Percentiles rank a stretch among this genome's conserved stretches.
Evolutionary conservation across 2,797 vertebrate species (phyloP).

Genomic region (Lithobates pipiens): DNA sequence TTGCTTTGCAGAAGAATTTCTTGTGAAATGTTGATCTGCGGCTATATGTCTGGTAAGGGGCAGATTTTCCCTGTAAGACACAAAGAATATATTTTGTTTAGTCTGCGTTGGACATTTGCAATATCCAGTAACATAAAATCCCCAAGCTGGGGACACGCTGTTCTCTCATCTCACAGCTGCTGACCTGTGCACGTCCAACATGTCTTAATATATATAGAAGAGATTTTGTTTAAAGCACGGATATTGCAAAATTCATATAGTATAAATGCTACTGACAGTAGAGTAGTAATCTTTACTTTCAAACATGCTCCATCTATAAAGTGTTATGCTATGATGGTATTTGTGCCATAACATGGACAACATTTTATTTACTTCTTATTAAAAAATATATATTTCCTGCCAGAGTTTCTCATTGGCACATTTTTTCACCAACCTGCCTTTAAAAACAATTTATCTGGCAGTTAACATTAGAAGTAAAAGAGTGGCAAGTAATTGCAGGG

Average conservation of each 20-base stretch:
- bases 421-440: constrained; percentile 15
- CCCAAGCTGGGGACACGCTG: constrained; percentile 12
- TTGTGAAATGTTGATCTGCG: constrained; percentile 19
- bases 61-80: constrained; percentile 10
- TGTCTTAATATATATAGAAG: background rate
- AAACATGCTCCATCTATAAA: background rate
- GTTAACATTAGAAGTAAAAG: background rate
- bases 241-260: background rate
- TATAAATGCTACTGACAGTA: background rate
- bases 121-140: constrained; percentile 2
- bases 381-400: background rate
- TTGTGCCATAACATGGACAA: background rate
- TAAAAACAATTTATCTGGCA: background rate
- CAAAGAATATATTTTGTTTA: constrained; percentile 35
- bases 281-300: background rate
- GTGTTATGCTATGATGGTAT: background rate
- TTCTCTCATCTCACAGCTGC: background rate
- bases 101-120: constrained; percentile 14
- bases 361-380: background rate
- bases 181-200: background rate
- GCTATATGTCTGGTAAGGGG: constrained; percentile 34
- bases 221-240: constrained; percentile 5
- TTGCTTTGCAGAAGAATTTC: constrained; percentile 17
- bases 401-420: background rate
- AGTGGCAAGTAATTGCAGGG: background rate